Evolutionary conservation across 2,797 vertebrate genomes (phyloP).

Genomic region (Kryptolebias ocellatus): DNA sequence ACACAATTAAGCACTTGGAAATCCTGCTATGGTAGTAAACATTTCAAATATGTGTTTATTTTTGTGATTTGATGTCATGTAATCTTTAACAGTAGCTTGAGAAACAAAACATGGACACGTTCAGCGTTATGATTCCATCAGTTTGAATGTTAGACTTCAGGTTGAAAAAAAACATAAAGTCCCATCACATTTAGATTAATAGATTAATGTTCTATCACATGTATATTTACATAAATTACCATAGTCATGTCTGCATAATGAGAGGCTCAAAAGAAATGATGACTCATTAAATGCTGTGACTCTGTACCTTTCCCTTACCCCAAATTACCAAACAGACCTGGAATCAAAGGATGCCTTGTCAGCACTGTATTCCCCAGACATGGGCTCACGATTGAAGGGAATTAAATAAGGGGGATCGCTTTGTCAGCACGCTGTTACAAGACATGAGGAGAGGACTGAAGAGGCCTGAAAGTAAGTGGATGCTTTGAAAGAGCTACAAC

Average conservation of each 20-base stretch:
- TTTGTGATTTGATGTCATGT: background rate
- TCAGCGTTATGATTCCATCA: background rate
- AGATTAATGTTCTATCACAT: slow-evolving; percentile 43
- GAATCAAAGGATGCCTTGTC: slow-evolving; percentile 77
- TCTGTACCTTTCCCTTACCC: slow-evolving; percentile 47
- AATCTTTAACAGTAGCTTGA: slow-evolving; percentile 7
- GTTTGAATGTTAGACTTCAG: slow-evolving; percentile 6
- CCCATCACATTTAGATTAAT: slow-evolving; percentile 36
- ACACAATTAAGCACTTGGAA: slow-evolving; percentile 16
- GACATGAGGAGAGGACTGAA: slow-evolving; percentile 50
- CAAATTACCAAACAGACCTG: slow-evolving; percentile 67
- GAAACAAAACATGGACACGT: slow-evolving; percentile 12
- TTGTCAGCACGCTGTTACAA: slow-evolving; percentile 59
- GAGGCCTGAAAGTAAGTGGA: slow-evolving; percentile 51
- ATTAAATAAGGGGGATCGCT: slow-evolving; percentile 55
- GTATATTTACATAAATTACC: slow-evolving; percentile 61
- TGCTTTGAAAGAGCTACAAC: slow-evolving; percentile 42
- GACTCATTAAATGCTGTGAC: slow-evolving; percentile 54
- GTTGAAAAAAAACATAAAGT: slow-evolving; percentile 17
- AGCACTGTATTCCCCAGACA: slow-evolving; percentile 75
- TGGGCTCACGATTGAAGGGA: slow-evolving; percentile 55
- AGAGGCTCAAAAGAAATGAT: slow-evolving; percentile 55
- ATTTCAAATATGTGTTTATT: slow-evolving; percentile 7
- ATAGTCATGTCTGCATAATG: slow-evolving; percentile 51
- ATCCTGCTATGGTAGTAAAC: slow-evolving; percentile 4